Conservation (phyloP, 2,888 invertebrate species). For the Invenusta paracnida region DNA sequence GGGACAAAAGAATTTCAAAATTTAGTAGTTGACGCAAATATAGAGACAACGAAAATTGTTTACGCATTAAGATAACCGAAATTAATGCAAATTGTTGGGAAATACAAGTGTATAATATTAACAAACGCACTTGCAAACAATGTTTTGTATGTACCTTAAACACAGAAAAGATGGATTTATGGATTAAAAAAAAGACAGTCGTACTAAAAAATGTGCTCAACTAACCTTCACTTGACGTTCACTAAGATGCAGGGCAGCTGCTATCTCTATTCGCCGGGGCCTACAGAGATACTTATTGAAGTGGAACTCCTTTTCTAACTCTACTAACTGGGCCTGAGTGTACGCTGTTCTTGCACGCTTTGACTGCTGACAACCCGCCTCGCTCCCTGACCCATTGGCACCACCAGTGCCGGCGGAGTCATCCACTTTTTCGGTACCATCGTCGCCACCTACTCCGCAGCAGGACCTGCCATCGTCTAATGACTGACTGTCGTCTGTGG, state of each 20-base stretch:
- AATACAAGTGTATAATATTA: too few species aligned
- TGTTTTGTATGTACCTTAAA: too few species aligned
- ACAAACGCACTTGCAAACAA: too few species aligned
- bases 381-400: not conserved
- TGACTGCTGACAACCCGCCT: not conserved
- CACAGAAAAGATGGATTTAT: too few species aligned
- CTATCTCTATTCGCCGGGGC: slow-evolving; percentile 92
- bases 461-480: not conserved
- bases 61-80: too few species aligned
- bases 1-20: too few species aligned
- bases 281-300: slow-evolving; percentile 96
- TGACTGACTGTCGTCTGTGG: not conserved
- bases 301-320: slow-evolving; percentile 95
- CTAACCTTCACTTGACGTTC: slow-evolving; percentile 75
- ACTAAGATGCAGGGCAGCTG: slow-evolving; percentile 89
- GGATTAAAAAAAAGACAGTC: too few species aligned
- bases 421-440: not conserved
- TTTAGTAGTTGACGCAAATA: too few species aligned
- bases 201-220: too few species aligned
- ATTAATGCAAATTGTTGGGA: too few species aligned
- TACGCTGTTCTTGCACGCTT: slow-evolving; percentile 93
- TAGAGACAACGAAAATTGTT: too few species aligned
- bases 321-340: slow-evolving; percentile 92
- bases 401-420: not conserved
- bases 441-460: not conserved